Base-by-base conservation (phyloP, 2,888 invertebrate species). In the Drosophila fulvimacula region DNA sequence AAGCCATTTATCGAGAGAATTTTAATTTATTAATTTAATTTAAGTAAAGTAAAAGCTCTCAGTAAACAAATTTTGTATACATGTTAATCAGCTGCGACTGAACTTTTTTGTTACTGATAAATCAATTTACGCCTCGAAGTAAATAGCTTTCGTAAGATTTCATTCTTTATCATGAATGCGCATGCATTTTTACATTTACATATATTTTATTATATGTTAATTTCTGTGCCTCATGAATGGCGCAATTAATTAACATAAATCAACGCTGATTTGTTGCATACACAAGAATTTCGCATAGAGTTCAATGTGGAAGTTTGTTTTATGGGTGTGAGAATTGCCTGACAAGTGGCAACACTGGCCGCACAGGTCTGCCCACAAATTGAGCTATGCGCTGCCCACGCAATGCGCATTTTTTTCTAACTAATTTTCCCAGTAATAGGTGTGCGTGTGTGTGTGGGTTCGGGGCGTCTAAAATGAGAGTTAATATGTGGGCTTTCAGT, bases 291-390 rank as follows among this genome's bases (percentile, higher is more conserved):
- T 57, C 46, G 52, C 69, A 58, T 69, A 41, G 51, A 56, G 52
- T 56, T 46, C 41, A 62, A 62, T 63, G 63, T 65, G 59, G 32
- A 66, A 76, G 44, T 41, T 79, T 3, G 9, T 30, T 51, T 76
- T 82, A 80, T 84, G 80, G 73, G 58, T 84, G 76, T 84, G 84
- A 80, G 84, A 84, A 84, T 73, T 68, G 65, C 36, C 39, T 53
- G 69, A 76, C 79, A 75, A 69, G 69, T 69, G 69, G 57, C 72
- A 56, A 17, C 51, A 21, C 36, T 36, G 62, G 56, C 42, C 41
- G 49, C 66, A 64, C 66, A 69, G 65, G 66, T 73, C 53, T 59
- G 78, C 71, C 76, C 78, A 78, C 78, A 77, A 78, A 73, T 73
- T 73, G 59, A 76, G 76, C 60, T 76, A 76, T 76, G 69, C 59